Conservation (phyloP, 2,113 vertebrate species). For the Zosterops pallidus region DNA sequence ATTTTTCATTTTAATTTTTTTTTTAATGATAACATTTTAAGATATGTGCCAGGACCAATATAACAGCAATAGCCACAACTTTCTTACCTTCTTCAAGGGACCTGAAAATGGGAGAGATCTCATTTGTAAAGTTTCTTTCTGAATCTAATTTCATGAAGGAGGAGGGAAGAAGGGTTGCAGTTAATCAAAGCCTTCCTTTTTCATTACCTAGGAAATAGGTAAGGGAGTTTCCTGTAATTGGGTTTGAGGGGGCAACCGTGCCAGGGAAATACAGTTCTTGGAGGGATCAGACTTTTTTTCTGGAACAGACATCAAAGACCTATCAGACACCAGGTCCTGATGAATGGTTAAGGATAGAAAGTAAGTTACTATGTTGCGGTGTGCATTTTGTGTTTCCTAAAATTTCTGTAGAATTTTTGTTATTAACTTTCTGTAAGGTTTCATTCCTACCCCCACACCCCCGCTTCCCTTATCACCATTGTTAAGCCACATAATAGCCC, state of each 20-base stretch:
- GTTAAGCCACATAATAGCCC: too few species aligned
- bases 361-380: neutral
- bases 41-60: neutral
- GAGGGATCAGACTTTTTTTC: neutral
- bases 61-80: neutral
- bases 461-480: too few species aligned
- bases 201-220: neutral
- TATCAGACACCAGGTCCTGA: neutral
- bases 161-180: rapidly evolving
- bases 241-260: neutral
- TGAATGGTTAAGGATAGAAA: neutral
- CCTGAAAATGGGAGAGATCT: neutral
- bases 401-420: too few species aligned
- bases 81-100: neutral
- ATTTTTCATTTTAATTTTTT: rapidly evolving
- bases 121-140: neutral
- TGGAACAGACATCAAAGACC: neutral
- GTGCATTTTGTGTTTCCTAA: too few species aligned
- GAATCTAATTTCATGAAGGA: neutral
- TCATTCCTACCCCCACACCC: too few species aligned
- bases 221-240: neutral
- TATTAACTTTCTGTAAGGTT: too few species aligned
- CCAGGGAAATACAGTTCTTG: neutral
- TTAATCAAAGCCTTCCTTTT: neutral
- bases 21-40: neutral